Base-by-base conservation (phyloP, 2,797 vertebrate genomes). In the Moxostoma hubbsi region DNA sequence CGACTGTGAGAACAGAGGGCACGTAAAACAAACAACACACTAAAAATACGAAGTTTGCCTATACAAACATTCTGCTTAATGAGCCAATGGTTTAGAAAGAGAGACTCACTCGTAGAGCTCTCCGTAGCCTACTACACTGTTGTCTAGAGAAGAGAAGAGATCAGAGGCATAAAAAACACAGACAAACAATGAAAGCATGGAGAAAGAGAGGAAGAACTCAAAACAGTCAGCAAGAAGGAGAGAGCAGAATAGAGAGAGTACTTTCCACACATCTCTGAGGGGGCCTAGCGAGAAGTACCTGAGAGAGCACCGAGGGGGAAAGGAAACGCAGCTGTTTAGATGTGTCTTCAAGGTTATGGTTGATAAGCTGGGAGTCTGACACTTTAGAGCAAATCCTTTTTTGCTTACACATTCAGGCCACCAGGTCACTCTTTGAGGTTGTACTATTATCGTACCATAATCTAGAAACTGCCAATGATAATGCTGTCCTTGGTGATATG, bases 41-140 rank as follows among this genome's bases (percentile, higher is more conserved):
- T 94, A 94, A 95, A 94, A 94, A 94, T 94, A 94, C 92, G 92
- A 94, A 92, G 92, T 90, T 92, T 89, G 91, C 92, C 91, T 95
- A 93, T 94, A 92, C 93, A 94, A 94, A 94, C 92, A 94, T 91
- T 75, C 75, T 90, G 87, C 91, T 93, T 95, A 95, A 95, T 94
- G 93, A 95, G 94, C 91, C 90, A 90, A 90, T 87, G 92, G 91
- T 94, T 94, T 93, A 94, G 92, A 92, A 93, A 92, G 88, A 88
- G 90, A 85, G 90, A 89, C 91, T 89, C 83, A 80, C 90, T 90
- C 90, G 88, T 90, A 90, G 80, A 82, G 85, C 81, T 69, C 66
- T 73, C 79, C 59, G 67, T 84, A 82, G 85, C 82, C 81, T 74
- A 81, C 79, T 79, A 90, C 91, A 91, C 89, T 89, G 91, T 91